These are phyloP conservation scores for Hippocampus abdominalis DNA, from an alignment of 2,113 vertebrate species.

Conservation along the genomic window DNA sequence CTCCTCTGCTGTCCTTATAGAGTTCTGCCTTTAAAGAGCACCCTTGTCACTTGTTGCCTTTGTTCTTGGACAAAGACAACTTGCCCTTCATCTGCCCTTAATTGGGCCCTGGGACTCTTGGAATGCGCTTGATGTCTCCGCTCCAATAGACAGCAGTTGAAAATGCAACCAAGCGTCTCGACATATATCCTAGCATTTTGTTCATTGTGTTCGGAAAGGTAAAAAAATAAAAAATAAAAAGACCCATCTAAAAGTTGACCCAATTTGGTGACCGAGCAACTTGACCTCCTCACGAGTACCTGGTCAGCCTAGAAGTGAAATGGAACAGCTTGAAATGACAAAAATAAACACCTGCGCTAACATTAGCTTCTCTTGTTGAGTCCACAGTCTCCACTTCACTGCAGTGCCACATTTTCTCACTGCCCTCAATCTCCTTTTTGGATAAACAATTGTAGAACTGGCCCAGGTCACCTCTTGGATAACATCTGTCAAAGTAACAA, in stretches of 20 bases:
- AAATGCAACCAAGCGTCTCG: slow-evolving; percentile 41
- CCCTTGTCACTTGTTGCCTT: slow-evolving; percentile 75
- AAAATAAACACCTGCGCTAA: no score
- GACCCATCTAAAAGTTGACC: neutral
- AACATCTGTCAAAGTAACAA: no score
- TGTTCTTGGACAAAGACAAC: slow-evolving; percentile 78
- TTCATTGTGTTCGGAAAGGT: neutral
- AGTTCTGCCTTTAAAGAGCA: slow-evolving; percentile 73
- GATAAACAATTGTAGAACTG: no score
- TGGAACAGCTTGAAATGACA: neutral
- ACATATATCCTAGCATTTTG: slow-evolving; percentile 2
- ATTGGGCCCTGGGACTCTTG: slow-evolving; percentile 69
- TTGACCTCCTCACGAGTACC: neutral
- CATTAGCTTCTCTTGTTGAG: no score
- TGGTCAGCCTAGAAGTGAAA: neutral
- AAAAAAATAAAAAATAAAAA: neutral
- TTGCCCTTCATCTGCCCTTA: slow-evolving; percentile 74
- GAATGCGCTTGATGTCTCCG: slow-evolving; percentile 77
- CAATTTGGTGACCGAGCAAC: neutral
- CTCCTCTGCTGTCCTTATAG: slow-evolving; percentile 25
- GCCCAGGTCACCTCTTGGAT: no score
- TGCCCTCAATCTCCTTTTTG: no score
- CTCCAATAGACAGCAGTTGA: slow-evolving; percentile 47
- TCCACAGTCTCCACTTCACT: neutral
- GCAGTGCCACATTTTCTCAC: no score